Conservation (phyloP, 2,113 vertebrate genomes). For the Lepus timidus region DNA sequence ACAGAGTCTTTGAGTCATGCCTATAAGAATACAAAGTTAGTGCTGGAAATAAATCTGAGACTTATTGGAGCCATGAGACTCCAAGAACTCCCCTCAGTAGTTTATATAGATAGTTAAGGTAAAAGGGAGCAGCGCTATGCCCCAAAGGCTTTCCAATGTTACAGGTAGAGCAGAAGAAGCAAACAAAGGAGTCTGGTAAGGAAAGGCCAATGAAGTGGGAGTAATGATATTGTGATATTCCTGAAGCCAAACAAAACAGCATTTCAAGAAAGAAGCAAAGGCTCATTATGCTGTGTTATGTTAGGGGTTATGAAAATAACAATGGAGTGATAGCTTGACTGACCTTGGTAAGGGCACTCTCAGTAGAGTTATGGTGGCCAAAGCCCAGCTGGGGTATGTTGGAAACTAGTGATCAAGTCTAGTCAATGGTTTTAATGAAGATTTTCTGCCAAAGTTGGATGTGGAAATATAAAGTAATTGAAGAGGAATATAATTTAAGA, state of each 20-base stretch:
- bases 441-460: not conserved
- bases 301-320: not conserved
- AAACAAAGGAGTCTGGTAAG: not conserved
- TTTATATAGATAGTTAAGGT: not conserved
- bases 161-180: not conserved
- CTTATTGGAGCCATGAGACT: not conserved
- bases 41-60: conserved; percentile 27
- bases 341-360: not conserved
- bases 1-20: not conserved
- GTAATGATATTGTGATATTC: not conserved
- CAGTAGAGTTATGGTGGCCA: not conserved
- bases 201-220: not conserved
- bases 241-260: not conserved
- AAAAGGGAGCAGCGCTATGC: not conserved
- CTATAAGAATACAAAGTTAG: conserved; percentile 1
- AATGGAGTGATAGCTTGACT: not conserved
- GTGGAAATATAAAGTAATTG: not conserved
- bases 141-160: not conserved
- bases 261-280: not conserved
- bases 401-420: not conserved
- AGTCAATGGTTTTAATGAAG: not conserved
- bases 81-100: not conserved
- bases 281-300: not conserved
- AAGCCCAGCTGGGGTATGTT: not conserved
- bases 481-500: not conserved